Conservation (phyloP, 2,888 invertebrate species). For the Protonemura montana region DNA sequence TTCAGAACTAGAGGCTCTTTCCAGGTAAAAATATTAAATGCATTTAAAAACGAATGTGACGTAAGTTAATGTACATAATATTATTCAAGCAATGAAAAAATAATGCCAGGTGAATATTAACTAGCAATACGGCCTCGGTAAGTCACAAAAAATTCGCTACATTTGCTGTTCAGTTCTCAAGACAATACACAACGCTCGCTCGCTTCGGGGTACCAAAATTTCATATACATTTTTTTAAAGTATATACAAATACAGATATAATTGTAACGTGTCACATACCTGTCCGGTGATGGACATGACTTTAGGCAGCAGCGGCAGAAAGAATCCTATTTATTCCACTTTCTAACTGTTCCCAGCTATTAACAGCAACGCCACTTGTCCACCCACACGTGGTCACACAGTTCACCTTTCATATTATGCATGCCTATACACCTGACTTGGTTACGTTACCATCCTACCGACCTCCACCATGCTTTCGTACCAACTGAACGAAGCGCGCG, state of each 20-base stretch:
- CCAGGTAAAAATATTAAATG: no score
- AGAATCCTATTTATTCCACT: slow-evolving; percentile 15
- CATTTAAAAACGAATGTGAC: no score
- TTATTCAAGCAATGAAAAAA: no score
- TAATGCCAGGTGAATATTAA: no score
- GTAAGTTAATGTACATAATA: no score
- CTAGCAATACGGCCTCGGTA: no score
- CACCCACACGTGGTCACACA: slow-evolving; percentile 18
- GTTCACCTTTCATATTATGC: neutral
- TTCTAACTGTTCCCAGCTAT: slow-evolving; percentile 24
- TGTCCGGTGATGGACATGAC: neutral
- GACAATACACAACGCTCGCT: neutral
- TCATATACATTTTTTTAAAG: neutral
- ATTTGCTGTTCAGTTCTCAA: neutral
- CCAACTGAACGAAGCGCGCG: slow-evolving; percentile 1
- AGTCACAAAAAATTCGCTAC: neutral
- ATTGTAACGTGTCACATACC: slow-evolving; percentile 16
- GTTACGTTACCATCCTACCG: neutral
- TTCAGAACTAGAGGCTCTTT: no score
- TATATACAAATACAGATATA: neutral
- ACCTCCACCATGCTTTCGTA: neutral
- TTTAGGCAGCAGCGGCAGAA: neutral
- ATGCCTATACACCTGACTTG: slow-evolving; percentile 1
- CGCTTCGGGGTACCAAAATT: neutral
- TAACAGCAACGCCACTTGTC: slow-evolving; percentile 17